Evolutionary conservation across 23 tunicate genomes (phyloP), one percentile per base, ranked within the genome.

Genomic region (Clavelina lepadiformis): DNA sequence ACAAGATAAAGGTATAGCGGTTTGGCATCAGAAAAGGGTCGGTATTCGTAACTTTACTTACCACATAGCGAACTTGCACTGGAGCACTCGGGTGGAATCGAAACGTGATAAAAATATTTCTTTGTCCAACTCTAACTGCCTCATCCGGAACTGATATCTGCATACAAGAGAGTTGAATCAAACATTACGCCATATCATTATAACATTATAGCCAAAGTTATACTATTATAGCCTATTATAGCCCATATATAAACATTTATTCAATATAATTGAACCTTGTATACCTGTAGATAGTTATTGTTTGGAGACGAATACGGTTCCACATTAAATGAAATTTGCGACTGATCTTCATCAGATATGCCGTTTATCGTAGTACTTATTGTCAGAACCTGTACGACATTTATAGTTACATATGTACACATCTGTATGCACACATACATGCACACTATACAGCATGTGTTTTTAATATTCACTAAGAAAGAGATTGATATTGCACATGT

Each of bases 261-360:
- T n/a, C n/a, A n/a, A n/a, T n/a, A n/a, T n/a, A n/a, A n/a, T n/a
- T n/a, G n/a, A n/a, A n/a, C n/a, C n/a, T n/a, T n/a, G n/a, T n/a
- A n/a, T 24, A 79, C 85, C 76, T 57, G 69, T 1, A 79, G 4
- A 34, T 59, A 68, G 35, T 70, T 79, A 38, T 57, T 56, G 46
- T 57, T 58, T n/a, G 68, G 67, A 5, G 85, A 79, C 18, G 62
- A 7, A 58, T 79, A 79, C 8, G 85, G 76, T 49, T 51, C 51
- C 5, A 79, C 55, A 1, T 11, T 27, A 20, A 79, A 46, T 7
- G 28, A 35, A 6, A 2, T 31, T 3, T 27, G 31, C 32, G 76
- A 35, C 49, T 79, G 76, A 22, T 79, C 59, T 1, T 28, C 85
- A 32, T 59, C 51, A 0, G 33, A 37, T 0, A 79, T 28, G 11